Evolutionary conservation across 1,140 invertebrate species (phyloP), one percentile per base, ranked within the genome.

Genomic region (Ips typographus): DNA sequence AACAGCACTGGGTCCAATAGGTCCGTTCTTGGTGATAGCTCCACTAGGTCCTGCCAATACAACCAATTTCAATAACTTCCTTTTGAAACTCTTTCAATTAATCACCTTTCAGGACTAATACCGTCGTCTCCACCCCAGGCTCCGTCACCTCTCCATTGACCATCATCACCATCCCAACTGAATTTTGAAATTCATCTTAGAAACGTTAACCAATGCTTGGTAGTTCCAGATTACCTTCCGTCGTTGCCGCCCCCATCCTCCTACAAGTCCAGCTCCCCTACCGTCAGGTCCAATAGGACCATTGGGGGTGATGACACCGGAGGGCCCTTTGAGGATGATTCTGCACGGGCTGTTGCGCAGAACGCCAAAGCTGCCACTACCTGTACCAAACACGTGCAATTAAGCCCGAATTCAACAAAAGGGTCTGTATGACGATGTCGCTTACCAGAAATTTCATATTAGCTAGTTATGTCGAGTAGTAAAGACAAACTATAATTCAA

Each of bases 281-380:
- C 72, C 72, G 36, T 70, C 72, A 38, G 72, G 72, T 4, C 72
- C 72, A 62, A 73, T 73, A 40, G 72, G 70, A 59, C 72, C 72
- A 39, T 72, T 40, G 40, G 72, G 67, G n/a, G 72, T 73, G 47
- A 73, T 71, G 3, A 67, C 56, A 41, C 72, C 72, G 4, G 70
- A 72, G 40, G 72, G 72, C 37, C 72, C 72, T 40, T 61, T 62
- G 5, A 73, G 56, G 62, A 73, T 66, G 55, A 63, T 71, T n/a
- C 55, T 36, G 53, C 70, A 47, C 68, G 65, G 22, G 56, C 70
- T 7, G 56, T 56, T 38, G 66, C 66, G 52, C 53, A 59, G 41
- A 66, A 42, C 52, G 72, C 72, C 63, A 73, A 61, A 56, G 70
- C 40, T 68, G 67, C 66, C 42, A 72, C 60, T 39, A 73, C 70